These are phyloP conservation scores for Rhagonycha lutea DNA, from an alignment of 2,888 invertebrate species.

Conservation along the genomic window DNA sequence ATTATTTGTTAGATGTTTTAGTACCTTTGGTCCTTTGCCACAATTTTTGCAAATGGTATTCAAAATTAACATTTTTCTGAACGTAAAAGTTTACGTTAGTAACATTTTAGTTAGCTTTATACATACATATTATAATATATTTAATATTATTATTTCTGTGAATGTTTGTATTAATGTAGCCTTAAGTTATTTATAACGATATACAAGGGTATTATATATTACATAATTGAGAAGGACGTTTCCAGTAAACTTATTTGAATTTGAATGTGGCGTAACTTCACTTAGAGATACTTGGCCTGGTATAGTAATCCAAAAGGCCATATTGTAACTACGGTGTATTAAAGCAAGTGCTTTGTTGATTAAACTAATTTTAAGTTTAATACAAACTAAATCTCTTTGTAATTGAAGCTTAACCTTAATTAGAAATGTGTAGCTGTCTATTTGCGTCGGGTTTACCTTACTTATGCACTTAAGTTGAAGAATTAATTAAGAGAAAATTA, in stretches of 20 bases:
- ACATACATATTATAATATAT: neutral
- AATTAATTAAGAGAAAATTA: neutral
- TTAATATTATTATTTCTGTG: neutral
- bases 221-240: neutral
- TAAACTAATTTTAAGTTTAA: slow-evolving; percentile 11
- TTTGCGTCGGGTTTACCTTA: neutral
- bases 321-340: neutral
- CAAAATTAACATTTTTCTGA: too few relatives aligned
- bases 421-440: slow-evolving; percentile 5
- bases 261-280: neutral
- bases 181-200: neutral
- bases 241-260: neutral
- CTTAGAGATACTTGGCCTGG: neutral
- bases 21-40: too few relatives aligned
- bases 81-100: too few relatives aligned
- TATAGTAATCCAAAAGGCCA: neutral
- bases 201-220: neutral
- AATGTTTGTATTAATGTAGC: neutral
- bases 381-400: slow-evolving; percentile 12
- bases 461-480: neutral
- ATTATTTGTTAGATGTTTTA: too few relatives aligned
- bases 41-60: too few relatives aligned
- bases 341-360: neutral
- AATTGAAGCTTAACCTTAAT: slow-evolving; percentile 9
- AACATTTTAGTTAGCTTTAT: too few relatives aligned